A percentile compares a stretch with the other conserved stretches of the same genome.
phyloP scores from a whole-genome alignment of 2,113 vertebrate genomes.

The Bettongia penicillata region DNA sequence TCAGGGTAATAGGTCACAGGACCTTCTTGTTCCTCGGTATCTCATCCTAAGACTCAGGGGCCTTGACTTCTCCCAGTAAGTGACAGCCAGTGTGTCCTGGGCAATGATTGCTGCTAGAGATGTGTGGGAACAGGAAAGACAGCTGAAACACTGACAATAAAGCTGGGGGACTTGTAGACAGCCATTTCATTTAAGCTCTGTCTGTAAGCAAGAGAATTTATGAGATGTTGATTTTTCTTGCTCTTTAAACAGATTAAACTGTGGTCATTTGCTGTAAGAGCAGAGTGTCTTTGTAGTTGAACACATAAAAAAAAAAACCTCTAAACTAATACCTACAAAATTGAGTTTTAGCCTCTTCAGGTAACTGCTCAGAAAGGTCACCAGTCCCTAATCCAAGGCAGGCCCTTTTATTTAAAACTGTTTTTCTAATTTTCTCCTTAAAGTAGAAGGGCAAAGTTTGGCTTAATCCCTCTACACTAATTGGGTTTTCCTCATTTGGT shows the following conservation, averaged over 20 bases:
- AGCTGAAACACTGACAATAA: constrained; percentile 63
- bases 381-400: constrained; percentile 36
- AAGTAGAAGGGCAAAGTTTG: constrained; percentile 43
- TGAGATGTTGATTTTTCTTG: constrained; percentile 51
- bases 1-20: constrained; percentile 47
- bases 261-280: constrained; percentile 56
- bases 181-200: constrained; percentile 57
- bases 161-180: constrained; percentile 44
- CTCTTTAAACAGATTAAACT: constrained; percentile 73
- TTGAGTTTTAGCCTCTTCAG: constrained; percentile 19
- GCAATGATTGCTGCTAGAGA: constrained; percentile 70
- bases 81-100: constrained; percentile 66
- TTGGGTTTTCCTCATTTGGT: constrained; percentile 34
- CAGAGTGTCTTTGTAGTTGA: constrained; percentile 58
- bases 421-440: constrained; percentile 63
- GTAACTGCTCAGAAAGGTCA: constrained; percentile 65
- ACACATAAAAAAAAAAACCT: constrained; percentile 41
- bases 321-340: constrained; percentile 28
- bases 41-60: constrained; percentile 32
- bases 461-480: constrained; percentile 16
- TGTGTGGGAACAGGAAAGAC: constrained; percentile 78
- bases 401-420: constrained; percentile 23
- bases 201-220: constrained; percentile 63
- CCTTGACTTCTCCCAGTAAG: constrained; percentile 58
- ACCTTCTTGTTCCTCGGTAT: constrained; percentile 23